phyloP scores from a whole-genome alignment of 2,797 vertebrate genomes.

The Amphiprion clarkii region DNA sequence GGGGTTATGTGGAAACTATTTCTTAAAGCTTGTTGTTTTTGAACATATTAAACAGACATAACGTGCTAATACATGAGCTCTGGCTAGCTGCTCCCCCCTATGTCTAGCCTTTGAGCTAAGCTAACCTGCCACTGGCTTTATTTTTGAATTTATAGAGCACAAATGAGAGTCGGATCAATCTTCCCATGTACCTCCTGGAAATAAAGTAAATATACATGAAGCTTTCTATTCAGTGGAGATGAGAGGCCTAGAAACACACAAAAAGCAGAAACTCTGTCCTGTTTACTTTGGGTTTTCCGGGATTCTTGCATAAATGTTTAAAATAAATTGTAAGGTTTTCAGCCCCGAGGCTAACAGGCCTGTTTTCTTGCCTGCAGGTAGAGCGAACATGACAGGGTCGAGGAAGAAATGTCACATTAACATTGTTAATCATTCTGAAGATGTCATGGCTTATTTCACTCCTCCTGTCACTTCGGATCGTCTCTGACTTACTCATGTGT shows the following conservation, averaged over 20 bases:
- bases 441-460: conserved; percentile 27
- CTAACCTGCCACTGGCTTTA: too few relatives aligned
- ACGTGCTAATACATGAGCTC: background rate
- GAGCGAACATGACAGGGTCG: conserved; percentile 61
- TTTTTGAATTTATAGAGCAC: too few relatives aligned
- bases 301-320: background rate
- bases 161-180: background rate
- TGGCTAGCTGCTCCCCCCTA: background rate
- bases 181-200: background rate
- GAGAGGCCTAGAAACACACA: background rate
- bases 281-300: background rate
- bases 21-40: background rate
- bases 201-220: background rate
- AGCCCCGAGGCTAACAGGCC: background rate
- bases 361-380: conserved; percentile 31
- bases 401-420: conserved; percentile 55
- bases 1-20: background rate
- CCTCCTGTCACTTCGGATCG: conserved; percentile 30
- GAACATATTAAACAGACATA: background rate
- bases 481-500: conserved; percentile 16
- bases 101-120: background rate
- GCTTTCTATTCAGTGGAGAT: background rate
- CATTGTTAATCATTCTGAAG: conserved; percentile 51
- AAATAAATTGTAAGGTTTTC: conserved; percentile 5
- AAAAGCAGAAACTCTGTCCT: background rate